Percentiles rank a stretch among this genome's conserved stretches.
Conservation (phyloP, 2,113 vertebrate genomes). For the Nycticorax nycticorax region DNA sequence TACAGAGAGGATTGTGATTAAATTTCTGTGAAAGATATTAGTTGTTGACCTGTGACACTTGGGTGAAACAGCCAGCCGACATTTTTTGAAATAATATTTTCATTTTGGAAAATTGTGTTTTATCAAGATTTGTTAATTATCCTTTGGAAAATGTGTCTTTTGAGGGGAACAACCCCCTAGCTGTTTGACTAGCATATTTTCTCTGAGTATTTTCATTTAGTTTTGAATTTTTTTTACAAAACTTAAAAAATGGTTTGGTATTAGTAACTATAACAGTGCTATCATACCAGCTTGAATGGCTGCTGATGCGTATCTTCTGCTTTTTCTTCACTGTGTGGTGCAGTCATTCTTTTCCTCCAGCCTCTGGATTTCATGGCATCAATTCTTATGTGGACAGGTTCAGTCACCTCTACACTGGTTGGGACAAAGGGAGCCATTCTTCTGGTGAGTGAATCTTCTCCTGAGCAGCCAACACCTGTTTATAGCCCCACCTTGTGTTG, state of each 20-base stretch:
- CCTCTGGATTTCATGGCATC: neutral
- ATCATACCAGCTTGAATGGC: neutral
- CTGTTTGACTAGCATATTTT: neutral
- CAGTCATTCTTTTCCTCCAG: neutral
- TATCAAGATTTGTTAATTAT: neutral
- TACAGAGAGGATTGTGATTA: neutral
- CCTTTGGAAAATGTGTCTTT: neutral
- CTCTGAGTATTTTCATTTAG: neutral
- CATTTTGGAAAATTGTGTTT: neutral
- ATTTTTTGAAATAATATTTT: neutral
- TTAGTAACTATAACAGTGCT: neutral
- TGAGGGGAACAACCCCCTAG: rapidly evolving
- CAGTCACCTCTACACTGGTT: neutral
- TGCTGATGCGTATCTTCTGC: neutral
- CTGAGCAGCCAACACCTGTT: neutral
- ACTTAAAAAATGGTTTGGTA: neutral
- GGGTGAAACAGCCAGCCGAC: neutral
- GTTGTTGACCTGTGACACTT: neutral
- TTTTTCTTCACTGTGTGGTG: neutral
- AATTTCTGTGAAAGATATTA: neutral
- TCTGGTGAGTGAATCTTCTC: neutral
- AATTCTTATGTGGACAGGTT: neutral
- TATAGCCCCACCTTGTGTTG: neutral
- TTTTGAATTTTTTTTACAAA: neutral
- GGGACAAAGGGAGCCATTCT: neutral